Evolutionary conservation across 2,888 invertebrate species (phyloP).

Genomic region (Agrochola lota): DNA sequence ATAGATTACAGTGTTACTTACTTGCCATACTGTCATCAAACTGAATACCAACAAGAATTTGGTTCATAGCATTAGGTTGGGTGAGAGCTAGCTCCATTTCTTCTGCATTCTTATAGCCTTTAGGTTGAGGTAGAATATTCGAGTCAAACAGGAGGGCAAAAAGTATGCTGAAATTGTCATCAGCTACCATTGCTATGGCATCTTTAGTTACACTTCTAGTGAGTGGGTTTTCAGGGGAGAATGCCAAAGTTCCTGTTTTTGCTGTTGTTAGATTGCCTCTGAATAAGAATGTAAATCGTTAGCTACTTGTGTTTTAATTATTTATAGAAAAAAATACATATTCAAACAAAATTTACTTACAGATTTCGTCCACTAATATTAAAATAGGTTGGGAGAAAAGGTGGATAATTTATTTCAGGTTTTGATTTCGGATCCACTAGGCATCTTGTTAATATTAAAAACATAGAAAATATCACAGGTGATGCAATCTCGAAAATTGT

Average conservation of each 20-base stretch:
- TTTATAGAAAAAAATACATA: neutral
- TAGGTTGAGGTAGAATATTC: conserved; percentile 82
- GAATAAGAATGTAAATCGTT: conserved; percentile 46
- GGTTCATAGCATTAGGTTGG: conserved; percentile 85
- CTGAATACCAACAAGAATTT: conserved; percentile 85
- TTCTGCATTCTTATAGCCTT: conserved; percentile 81
- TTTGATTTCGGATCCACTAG: conserved; percentile 91
- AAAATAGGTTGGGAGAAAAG: conserved; percentile 85
- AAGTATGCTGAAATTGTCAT: conserved; percentile 83
- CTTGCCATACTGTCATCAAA: conserved; percentile 86
- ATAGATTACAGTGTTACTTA: conserved; percentile 72
- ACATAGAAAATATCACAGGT: conserved; percentile 92
- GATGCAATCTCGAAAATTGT: conserved; percentile 93
- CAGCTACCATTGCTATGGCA: conserved; percentile 84
- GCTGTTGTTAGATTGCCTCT: conserved; percentile 84
- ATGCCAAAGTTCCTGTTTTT: conserved; percentile 84
- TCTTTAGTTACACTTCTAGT: conserved; percentile 82
- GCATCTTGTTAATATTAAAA: conserved; percentile 93
- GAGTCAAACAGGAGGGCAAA: conserved; percentile 82
- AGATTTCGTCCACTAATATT: conserved; percentile 82
- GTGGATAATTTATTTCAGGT: conserved; percentile 79
- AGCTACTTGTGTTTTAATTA: neutral
- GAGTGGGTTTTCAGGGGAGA: conserved; percentile 85
- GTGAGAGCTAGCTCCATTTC: conserved; percentile 83
- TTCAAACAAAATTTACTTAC: conserved; percentile 75